Evolutionary conservation across 2,797 vertebrate genomes (phyloP).

Genomic region (Orientallactaga sibirica): DNA sequence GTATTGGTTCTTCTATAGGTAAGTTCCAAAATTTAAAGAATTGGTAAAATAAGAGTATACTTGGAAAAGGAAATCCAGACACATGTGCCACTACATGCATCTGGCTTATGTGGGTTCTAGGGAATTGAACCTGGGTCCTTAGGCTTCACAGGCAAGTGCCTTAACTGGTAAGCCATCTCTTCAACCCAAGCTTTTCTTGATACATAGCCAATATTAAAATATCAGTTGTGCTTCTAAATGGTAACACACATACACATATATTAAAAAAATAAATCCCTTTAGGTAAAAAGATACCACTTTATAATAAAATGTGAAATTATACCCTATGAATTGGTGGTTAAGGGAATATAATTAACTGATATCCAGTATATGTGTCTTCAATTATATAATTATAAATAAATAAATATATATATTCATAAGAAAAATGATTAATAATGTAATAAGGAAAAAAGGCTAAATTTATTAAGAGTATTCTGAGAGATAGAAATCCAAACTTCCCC

Average conservation of each 20-base stretch:
- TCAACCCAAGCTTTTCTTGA: no score
- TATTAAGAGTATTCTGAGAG: neutral
- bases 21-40: neutral
- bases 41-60: neutral
- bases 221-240: neutral
- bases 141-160: no score
- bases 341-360: neutral
- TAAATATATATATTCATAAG: neutral
- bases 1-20: neutral
- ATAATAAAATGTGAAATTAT: neutral
- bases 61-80: neutral
- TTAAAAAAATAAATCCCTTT: neutral
- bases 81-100: no score
- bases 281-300: neutral
- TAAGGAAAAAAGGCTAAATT: neutral
- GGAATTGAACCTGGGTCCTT: no score
- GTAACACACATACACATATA: no score
- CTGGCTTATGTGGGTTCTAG: no score
- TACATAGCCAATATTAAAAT: no score
- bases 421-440: neutral
- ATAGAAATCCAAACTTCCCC: neutral
- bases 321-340: neutral
- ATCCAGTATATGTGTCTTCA: no score
- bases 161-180: no score
- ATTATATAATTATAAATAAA: no score